A percentile compares a stretch with the other conserved stretches of the same genome.
phyloP scores from a whole-genome alignment of 2,888 invertebrate species.

The Laothoe populi region DNA sequence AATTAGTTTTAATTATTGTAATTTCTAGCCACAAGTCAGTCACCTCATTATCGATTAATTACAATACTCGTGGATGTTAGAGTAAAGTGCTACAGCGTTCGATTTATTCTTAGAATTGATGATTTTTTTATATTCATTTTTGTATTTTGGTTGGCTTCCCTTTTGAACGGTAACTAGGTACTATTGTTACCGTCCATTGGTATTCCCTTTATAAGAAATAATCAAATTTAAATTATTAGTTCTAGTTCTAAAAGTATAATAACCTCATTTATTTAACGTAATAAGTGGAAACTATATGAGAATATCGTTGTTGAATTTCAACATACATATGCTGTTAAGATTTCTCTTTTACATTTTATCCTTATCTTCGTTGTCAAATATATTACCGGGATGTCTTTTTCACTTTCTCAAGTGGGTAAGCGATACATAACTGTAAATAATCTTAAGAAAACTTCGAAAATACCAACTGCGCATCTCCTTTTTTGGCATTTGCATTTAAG shows the following conservation, averaged over 20 bases:
- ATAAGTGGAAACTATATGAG: too few species aligned
- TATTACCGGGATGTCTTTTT: background rate
- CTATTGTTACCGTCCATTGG: too few species aligned
- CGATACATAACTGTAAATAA: slow-evolving; percentile 2
- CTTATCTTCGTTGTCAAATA: slow-evolving; percentile 4
- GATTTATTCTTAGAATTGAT: background rate
- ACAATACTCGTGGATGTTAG: background rate
- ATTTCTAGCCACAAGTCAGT: slow-evolving; percentile 18
- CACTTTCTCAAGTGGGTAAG: background rate
- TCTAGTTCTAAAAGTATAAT: too few species aligned
- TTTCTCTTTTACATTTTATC: background rate
- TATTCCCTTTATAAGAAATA: too few species aligned
- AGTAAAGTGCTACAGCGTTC: background rate
- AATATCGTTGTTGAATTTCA: background rate
- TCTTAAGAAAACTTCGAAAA: slow-evolving; percentile 13
- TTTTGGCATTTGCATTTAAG: slow-evolving; percentile 3
- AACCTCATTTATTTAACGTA: too few species aligned
- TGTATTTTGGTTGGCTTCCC: background rate
- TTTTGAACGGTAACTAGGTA: too few species aligned
- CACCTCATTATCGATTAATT: slow-evolving; percentile 1
- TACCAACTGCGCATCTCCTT: background rate
- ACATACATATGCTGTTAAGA: background rate
- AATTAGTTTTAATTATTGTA: slow-evolving; percentile 19
- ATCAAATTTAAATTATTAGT: too few species aligned
- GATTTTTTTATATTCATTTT: background rate